Conservation (phyloP, 2,113 vertebrate genomes). For the Sceloporus undulatus region DNA sequence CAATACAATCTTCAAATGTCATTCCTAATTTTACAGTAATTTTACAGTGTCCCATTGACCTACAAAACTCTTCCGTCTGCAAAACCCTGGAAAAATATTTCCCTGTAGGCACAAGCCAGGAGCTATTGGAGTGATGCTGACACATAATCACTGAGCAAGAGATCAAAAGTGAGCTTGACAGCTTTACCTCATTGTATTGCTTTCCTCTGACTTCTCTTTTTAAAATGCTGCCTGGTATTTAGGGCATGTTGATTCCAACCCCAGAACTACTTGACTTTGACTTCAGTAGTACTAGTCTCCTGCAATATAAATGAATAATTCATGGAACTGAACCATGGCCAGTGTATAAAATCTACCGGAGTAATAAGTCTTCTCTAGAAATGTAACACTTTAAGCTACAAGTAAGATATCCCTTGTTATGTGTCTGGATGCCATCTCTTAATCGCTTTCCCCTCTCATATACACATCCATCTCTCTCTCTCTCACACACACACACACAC, state of each 20-base stretch:
- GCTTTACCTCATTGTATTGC: conserved; percentile 29
- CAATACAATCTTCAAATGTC: neutral
- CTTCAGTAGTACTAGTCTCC: neutral
- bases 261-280: neutral
- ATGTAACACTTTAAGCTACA: neutral
- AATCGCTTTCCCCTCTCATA: too few species aligned
- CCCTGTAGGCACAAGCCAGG: conserved; percentile 37
- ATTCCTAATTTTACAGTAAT: neutral
- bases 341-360: neutral
- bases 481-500: too few species aligned
- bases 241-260: neutral
- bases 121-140: conserved; percentile 30
- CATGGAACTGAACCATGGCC: neutral
- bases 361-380: neutral
- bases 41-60: conserved; percentile 15
- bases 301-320: neutral
- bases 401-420: neutral
- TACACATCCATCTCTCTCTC: too few species aligned
- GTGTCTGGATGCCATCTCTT: neutral
- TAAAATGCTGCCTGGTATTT: neutral
- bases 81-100: neutral
- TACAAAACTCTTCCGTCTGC: neutral
- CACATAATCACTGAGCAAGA: conserved; percentile 43
- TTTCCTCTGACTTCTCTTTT: neutral
- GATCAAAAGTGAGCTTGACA: conserved; percentile 14